Base-by-base conservation (phyloP, 2,797 vertebrate species). In the Enteromius anoplus region DNA sequence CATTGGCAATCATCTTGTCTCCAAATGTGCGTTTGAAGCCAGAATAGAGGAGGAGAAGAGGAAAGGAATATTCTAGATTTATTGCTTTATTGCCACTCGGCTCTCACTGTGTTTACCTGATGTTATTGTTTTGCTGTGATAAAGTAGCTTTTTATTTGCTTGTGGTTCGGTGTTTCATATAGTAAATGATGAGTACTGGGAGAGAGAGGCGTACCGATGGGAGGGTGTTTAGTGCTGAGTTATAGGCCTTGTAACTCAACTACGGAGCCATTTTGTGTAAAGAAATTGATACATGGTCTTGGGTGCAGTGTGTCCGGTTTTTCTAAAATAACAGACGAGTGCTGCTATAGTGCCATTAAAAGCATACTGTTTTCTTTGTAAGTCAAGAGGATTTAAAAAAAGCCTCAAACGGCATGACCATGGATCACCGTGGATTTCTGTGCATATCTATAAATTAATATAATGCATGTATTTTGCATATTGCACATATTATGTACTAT, bases 101-200 rank as follows among this genome's bases (percentile, higher is more conserved):
- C 45, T 37, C 80, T 77, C 53, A n/a, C 75, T 60, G 81, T 87
- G 84, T 84, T 87, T 88, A 88, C 76, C 80, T 82, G 84, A 77
- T 84, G 66, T 85, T 87, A 81, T 81, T 85, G 66, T 83, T 79
- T 87, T 69, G 85, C 87, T 62, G 42, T 78, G 83, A 87, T 87
- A 78, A 85, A 87, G 76, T 19, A 82, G 81, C 84, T 84, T 85
- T 85, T 88, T 88, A 83, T 86, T 88, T 88, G 87, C 60, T 66
- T 68, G 58, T 26, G n/a, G 82, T 82, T 65, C 60, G 78, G 78
- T 75, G 62, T 85, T 88, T 88, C 79, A 84, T 85, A 80, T 64
- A 84, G 85, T 82, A 84, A 87, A 85, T 84, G 40, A 85, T 82
- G 83, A 82, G 84, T 37, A 64, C 23, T 26, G 85, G 71, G 85